Base-by-base conservation (phyloP, 2,888 invertebrate genomes). In the Euphydryas editha region DNA sequence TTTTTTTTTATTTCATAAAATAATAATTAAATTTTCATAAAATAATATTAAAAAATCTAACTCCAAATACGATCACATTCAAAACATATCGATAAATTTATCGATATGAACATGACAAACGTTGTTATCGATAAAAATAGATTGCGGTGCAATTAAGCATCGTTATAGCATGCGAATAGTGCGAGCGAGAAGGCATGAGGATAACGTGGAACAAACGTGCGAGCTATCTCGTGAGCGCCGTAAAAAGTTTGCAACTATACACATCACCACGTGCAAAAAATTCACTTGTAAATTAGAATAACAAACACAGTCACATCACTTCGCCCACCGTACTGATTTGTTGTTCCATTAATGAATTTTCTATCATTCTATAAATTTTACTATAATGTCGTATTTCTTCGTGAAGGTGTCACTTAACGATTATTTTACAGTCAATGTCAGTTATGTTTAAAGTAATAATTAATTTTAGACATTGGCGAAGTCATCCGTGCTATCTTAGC, bases 121-220 rank as follows among this genome's bases (percentile, higher is more conserved):
- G 36, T 10, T 30, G 42, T 54, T 64, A 64, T 36, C 46, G 21
- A 59, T 42, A 64, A 49, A 64, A 60, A 60, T 59, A 65, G 54
- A 59, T 21, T 18, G 64, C 47, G 51, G 21, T 58, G 51, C 65
- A 54, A 61, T 61, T 65, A 65, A 59, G 59, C 46, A 42, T 64
- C 21, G 20, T n/a, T 36, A 17, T 36, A 54, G 17, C 36, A 36
- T 39, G 42, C 60, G 37, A 49, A 37, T 68, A 59, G 80, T 64
- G 68, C 68, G 85, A 90, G 80, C 69, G 84, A 79, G 88, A 90
- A 49, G 58, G 84, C 69, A 75, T 90, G 91, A 92, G 91, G 91
- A 92, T 84, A 92, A 90, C 84, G 85, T 85, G 84, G 10, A 76
- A 84, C 81, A 81, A 82, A 82, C 85, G 84, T 76, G 79, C 78